A percentile compares a stretch with the other conserved stretches of the same genome.
These are phyloP conservation scores for Agrochola circellaris DNA, from an alignment of 2,888 invertebrate genomes.

Conservation along the genomic window DNA sequence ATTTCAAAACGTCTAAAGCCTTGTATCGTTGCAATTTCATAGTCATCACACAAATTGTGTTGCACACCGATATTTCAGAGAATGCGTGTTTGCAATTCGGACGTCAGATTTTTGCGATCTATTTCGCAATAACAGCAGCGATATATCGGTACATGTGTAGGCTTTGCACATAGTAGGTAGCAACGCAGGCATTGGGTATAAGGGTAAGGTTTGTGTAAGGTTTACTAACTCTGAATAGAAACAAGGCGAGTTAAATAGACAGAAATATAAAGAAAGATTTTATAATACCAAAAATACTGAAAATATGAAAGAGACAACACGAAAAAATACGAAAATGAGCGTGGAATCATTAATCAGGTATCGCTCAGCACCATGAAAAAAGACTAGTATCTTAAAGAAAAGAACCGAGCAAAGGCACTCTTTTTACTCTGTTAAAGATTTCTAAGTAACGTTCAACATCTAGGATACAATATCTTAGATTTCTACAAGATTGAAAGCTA, in stretches of 20 bases:
- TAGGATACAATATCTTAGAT: conserved; percentile 13
- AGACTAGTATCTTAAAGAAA: neutral
- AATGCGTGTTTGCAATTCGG: conserved; percentile 42
- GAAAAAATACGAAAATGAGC: neutral
- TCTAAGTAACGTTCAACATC: conserved; percentile 10
- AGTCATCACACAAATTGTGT: conserved; percentile 55
- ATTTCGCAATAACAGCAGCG: conserved; percentile 41
- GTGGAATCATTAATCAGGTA: neutral
- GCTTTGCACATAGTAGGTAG: neutral
- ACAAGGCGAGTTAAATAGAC: neutral
- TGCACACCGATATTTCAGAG: conserved; percentile 50
- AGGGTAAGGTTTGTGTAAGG: too few relatives aligned
- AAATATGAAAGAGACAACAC: neutral
- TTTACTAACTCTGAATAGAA: neutral
- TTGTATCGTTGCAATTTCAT: conserved; percentile 32
- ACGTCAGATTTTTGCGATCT: conserved; percentile 55
- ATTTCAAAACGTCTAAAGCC: conserved; percentile 18
- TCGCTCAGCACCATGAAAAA: neutral
- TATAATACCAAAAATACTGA: neutral
- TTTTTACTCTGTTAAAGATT: conserved; percentile 23
- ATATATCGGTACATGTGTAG: conserved; percentile 18
- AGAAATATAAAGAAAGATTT: neutral
- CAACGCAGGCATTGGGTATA: too few relatives aligned
- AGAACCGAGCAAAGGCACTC: neutral
- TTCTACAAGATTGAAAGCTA: conserved; percentile 22